Percentiles rank a stretch among this genome's conserved stretches.
These are phyloP conservation scores for Hippocampus kuda DNA, from an alignment of 2,797 vertebrate genomes.

Conservation along the genomic window DNA sequence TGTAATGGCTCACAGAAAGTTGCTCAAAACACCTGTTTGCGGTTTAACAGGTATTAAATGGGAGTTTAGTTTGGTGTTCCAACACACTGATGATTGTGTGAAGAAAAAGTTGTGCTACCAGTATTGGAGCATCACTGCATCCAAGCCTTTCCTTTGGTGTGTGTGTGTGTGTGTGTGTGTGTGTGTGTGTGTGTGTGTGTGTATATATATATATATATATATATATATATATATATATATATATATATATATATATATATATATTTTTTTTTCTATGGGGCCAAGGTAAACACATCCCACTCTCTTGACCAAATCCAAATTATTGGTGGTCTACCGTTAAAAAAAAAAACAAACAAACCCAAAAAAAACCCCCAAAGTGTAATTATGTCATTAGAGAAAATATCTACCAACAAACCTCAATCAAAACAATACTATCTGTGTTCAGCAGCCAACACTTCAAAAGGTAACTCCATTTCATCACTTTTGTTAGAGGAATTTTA, in stretches of 20 bases:
- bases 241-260: no score
- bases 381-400: background rate
- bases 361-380: background rate
- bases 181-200: no score
- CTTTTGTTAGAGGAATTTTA: background rate
- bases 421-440: background rate
- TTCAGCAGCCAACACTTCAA: background rate
- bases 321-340: background rate
- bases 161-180: no score
- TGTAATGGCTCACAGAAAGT: slow-evolving; percentile 22
- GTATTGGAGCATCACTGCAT: background rate
- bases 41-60: slow-evolving; percentile 40
- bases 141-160: background rate
- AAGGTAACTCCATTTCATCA: background rate
- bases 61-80: slow-evolving; percentile 25
- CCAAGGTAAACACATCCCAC: background rate
- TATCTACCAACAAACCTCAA: background rate
- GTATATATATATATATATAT: no score
- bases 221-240: no score
- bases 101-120: slow-evolving; percentile 24
- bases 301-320: background rate
- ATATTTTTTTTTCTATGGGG: background rate
- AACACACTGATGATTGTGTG: slow-evolving; percentile 28
- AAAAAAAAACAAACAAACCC: background rate
- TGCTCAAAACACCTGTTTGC: slow-evolving; percentile 40